Conservation (phyloP, 1,140 invertebrate genomes). For the Subanguina moxae region DNA sequence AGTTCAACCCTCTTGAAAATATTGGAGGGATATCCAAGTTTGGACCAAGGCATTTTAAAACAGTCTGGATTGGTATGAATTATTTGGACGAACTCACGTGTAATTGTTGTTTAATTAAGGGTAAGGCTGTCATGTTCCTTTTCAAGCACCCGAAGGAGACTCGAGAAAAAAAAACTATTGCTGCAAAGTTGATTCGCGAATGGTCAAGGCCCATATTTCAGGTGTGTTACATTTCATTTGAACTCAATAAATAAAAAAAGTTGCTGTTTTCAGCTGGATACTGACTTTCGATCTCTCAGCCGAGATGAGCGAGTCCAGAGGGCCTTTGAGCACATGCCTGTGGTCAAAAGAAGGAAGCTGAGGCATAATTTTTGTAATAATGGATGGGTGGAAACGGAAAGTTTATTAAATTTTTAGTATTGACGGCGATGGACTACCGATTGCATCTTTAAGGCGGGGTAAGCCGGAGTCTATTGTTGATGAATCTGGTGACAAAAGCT, state of each 20-base stretch:
- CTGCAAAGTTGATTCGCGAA: slow-evolving; percentile 80
- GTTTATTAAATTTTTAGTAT: slow-evolving; percentile 8
- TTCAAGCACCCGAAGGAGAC: slow-evolving; percentile 97
- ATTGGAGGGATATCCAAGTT: slow-evolving; percentile 42
- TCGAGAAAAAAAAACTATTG: slow-evolving; percentile 82
- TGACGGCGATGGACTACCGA: slow-evolving; percentile 32
- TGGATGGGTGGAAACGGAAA: neutral
- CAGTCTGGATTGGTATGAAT: slow-evolving; percentile 69
- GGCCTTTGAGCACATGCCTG: slow-evolving; percentile 79
- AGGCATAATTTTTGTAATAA: neutral
- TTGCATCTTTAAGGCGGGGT: slow-evolving; percentile 12
- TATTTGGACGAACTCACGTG: too few relatives aligned
- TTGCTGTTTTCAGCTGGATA: slow-evolving; percentile 59
- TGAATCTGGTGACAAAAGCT: slow-evolving; percentile 19
- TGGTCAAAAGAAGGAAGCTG: slow-evolving; percentile 64
- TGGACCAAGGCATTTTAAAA: slow-evolving; percentile 71
- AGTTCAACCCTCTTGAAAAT: slow-evolving; percentile 81
- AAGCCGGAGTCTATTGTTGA: slow-evolving; percentile 27
- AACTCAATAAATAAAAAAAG: neutral
- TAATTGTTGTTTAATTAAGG: slow-evolving; percentile 56
- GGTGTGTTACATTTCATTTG: slow-evolving; percentile 16
- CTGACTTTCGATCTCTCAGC: slow-evolving; percentile 79
- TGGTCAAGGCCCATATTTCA: slow-evolving; percentile 58
- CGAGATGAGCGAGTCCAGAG: slow-evolving; percentile 77
- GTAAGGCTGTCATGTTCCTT: slow-evolving; percentile 95